Conservation (phyloP, 2,797 vertebrate genomes). For the Pachyuromys duprasi region DNA sequence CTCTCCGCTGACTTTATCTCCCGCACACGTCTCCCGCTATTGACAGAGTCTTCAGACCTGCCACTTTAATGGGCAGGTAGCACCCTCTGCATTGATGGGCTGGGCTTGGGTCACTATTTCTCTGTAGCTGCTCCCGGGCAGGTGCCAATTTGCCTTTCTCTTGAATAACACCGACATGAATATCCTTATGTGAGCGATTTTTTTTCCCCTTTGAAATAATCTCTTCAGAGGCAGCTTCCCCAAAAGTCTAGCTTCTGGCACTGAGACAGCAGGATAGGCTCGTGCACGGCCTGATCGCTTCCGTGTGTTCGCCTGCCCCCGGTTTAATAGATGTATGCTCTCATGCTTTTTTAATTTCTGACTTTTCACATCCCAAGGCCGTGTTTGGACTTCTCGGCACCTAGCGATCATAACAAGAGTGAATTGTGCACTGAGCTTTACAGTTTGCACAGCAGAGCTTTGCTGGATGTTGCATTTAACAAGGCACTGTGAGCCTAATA, state of each 20-base stretch:
- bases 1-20: constrained; percentile 56
- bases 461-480: neutral
- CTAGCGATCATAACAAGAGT: constrained; percentile 1
- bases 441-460: neutral
- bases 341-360: constrained; percentile 7
- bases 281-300: neutral
- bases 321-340: neutral
- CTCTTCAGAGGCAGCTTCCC: constrained; percentile 57
- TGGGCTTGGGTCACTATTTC: constrained; percentile 34
- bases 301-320: neutral
- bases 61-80: constrained; percentile 57
- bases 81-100: neutral
- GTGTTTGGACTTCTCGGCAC: neutral
- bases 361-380: constrained; percentile 2
- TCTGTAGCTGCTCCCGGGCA: neutral
- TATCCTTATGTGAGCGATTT: constrained; percentile 51
- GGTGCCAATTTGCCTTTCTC: constrained; percentile 36
- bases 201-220: constrained; percentile 60
- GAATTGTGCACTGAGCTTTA: neutral
- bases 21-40: constrained; percentile 57
- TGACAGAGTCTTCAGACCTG: constrained; percentile 66
- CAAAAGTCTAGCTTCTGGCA: constrained; percentile 49
- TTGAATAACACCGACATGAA: constrained; percentile 20
- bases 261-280: neutral
- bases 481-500: neutral